A percentile compares a stretch with the other conserved stretches of the same genome.
Conservation (phyloP, 2,888 invertebrate genomes). For the Fragum fragum region DNA sequence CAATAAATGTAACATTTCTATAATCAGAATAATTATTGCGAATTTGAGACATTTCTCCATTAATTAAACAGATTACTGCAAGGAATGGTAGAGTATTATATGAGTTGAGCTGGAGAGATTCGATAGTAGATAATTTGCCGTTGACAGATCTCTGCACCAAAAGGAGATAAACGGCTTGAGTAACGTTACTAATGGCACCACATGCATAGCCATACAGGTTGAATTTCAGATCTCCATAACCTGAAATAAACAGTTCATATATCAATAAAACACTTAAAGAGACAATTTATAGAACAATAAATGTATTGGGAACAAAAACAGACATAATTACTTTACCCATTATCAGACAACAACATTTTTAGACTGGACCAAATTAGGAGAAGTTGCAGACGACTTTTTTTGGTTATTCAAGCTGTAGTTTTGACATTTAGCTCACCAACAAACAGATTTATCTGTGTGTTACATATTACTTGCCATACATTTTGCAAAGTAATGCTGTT, state of each 20-base stretch:
- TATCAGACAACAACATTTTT: too few species aligned
- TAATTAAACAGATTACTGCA: constrained; percentile 72
- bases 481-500: too few species aligned
- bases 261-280: too few species aligned
- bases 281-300: too few species aligned
- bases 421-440: too few species aligned
- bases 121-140: constrained; percentile 82
- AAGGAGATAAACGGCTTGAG: constrained; percentile 87
- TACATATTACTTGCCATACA: too few species aligned
- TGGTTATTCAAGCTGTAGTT: too few species aligned
- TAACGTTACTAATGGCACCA: constrained; percentile 86
- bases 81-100: constrained; percentile 86
- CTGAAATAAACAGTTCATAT: constrained; percentile 74
- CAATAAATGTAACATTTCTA: constrained; percentile 77
- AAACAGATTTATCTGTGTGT: too few species aligned
- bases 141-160: constrained; percentile 86
- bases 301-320: too few species aligned
- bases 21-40: constrained; percentile 54
- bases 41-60: constrained; percentile 77
- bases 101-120: constrained; percentile 86
- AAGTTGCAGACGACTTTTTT: too few species aligned
- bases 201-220: constrained; percentile 85
- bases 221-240: constrained; percentile 87
- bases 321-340: too few species aligned
- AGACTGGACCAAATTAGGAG: too few species aligned